Evolutionary conservation across 2,113 vertebrate species (phyloP), one percentile per base, ranked within the genome.

Genomic region (Laticauda colubrina): DNA sequence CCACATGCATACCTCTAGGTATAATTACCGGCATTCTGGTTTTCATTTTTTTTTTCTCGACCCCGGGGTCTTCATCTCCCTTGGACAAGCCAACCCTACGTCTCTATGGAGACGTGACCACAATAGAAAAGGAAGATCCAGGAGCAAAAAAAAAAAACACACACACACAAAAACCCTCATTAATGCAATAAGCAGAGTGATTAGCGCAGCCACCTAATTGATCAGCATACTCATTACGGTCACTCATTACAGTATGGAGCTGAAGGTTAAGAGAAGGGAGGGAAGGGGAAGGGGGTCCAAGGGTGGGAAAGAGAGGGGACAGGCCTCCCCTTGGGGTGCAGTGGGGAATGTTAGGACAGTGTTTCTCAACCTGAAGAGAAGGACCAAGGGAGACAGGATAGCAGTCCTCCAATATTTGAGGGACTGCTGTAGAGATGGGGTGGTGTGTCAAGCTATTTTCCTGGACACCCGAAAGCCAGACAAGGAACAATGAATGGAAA

Each of bases 171-270:
- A 93, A 90, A 39, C 34, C 34, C 92, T 93, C 92, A 93, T 93
- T 93, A 93, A 93, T 90, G 86, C 92, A 87, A 93, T 93, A 93
- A 90, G 86, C 92, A 64, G 34, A 90, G 81, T 90, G 92, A 93
- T 93, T 90, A 93, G 75, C 55, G 34, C 88, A 86, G 81, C 92
- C 92, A 48, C 96, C 96, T 94, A 95, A 97, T 97, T 94, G 85
- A 93, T 93, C 96, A 3, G 95, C 95, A 94, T 96, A 95, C 92
- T 97, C 96, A 96, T 97, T 97, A 96, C 96, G 95, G 96, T 96
- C 96, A 15, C 96, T 96, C 96, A 95, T 96, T 96, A 61, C 90
- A 93, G 89, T 48, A 34, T 48, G 86, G n/a, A 86, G 88, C 89
- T 90, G 92, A 90, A 93, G 89, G 89, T 90, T 90, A 93, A 87